A percentile compares a stretch with the other conserved stretches of the same genome.
Evolutionary conservation across 1,140 invertebrate species (phyloP).

Genomic region (Zaprionus camerounensis): DNA sequence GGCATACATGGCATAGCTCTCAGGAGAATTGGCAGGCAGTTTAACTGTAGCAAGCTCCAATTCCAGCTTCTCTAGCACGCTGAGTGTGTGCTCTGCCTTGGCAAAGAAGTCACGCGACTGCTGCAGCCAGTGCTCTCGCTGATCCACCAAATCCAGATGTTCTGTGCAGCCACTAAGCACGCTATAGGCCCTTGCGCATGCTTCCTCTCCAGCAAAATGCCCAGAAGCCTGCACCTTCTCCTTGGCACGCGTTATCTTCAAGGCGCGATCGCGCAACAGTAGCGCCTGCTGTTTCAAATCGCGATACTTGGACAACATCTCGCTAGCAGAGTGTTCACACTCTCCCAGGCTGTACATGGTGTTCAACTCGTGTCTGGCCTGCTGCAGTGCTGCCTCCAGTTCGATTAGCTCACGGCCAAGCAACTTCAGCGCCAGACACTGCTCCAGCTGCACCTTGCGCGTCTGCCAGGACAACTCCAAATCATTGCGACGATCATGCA

Average conservation of each 20-base stretch:
- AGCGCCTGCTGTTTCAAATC: constrained; percentile 90
- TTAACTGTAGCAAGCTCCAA: constrained; percentile 89
- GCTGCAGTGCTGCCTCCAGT: constrained; percentile 87
- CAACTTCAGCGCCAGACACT: constrained; percentile 90
- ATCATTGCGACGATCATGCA: constrained; percentile 90
- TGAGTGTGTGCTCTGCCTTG: constrained; percentile 89
- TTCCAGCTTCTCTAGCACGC: constrained; percentile 91
- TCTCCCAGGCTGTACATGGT: constrained; percentile 85
- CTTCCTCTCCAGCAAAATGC: constrained; percentile 89
- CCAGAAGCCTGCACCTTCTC: constrained; percentile 90
- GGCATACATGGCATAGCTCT: constrained; percentile 88
- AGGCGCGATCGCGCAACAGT: constrained; percentile 90
- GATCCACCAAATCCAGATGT: constrained; percentile 90
- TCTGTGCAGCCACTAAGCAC: constrained; percentile 90
- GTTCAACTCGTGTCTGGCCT: constrained; percentile 75
- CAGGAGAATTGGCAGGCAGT: constrained; percentile 87
- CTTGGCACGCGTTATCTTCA: constrained; percentile 91
- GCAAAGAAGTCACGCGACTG: constrained; percentile 91
- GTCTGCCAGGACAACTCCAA: constrained; percentile 91
- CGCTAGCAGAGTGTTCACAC: constrained; percentile 89
- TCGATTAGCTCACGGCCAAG: constrained; percentile 90
- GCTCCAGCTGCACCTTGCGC: constrained; percentile 89
- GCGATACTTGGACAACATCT: constrained; percentile 88
- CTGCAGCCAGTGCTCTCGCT: constrained; percentile 88
- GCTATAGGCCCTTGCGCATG: constrained; percentile 88